Evolutionary conservation across 2,888 invertebrate species (phyloP).

Genomic region (Mesochorus sp.): DNA sequence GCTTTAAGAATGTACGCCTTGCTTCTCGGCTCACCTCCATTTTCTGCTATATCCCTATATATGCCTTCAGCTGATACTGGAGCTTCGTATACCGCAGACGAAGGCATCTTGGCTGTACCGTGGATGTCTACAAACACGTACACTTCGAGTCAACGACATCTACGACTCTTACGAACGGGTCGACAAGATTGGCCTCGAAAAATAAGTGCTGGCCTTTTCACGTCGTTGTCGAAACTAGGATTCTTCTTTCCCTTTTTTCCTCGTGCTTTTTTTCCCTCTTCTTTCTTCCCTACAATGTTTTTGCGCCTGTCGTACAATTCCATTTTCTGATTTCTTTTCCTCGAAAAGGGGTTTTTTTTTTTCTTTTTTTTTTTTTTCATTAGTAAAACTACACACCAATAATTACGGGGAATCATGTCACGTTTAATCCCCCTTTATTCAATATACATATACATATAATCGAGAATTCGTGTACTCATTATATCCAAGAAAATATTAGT

Average conservation of each 20-base stretch:
- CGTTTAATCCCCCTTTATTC: too few species aligned
- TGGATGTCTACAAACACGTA: constrained; percentile 3
- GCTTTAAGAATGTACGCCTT: constrained; percentile 81
- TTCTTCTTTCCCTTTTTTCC: constrained; percentile 22
- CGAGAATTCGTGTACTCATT: neutral
- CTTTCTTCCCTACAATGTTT: constrained; percentile 46
- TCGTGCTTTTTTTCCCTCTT: constrained; percentile 5
- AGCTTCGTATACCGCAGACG: constrained; percentile 34
- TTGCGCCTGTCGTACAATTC: neutral
- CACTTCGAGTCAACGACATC: constrained; percentile 66
- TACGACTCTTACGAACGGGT: constrained; percentile 69
- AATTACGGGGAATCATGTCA: too few species aligned
- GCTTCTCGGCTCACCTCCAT: constrained; percentile 63
- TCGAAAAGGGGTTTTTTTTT: too few species aligned
- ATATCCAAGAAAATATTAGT: constrained; percentile 22
- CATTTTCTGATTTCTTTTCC: constrained; percentile 51
- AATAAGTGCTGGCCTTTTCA: constrained; percentile 51
- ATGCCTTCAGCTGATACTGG: too few species aligned
- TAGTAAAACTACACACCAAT: too few species aligned
- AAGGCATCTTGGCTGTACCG: neutral
- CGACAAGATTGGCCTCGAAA: constrained; percentile 72
- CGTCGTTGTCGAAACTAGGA: constrained; percentile 46
- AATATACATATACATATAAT: too few species aligned
- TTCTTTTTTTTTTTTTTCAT: too few species aligned
- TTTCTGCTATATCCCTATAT: constrained; percentile 32